A percentile compares a stretch with the other conserved stretches of the same genome.
These are phyloP conservation scores for Nebria salina DNA, from an alignment of 2,888 invertebrate species.

Conservation along the genomic window DNA sequence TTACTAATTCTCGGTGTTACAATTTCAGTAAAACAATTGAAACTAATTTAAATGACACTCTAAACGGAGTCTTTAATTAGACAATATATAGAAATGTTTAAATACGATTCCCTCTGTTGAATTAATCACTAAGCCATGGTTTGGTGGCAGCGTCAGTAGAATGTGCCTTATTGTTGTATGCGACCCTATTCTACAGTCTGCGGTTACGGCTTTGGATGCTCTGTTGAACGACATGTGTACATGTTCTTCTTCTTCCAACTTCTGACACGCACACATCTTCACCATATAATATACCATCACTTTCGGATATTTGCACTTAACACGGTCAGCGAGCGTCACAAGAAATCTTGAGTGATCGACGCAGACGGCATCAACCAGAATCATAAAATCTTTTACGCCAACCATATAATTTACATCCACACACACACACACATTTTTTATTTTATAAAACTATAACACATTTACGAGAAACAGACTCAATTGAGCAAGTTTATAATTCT, in stretches of 20 bases:
- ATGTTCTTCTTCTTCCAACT: not conserved
- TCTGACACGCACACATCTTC: not conserved
- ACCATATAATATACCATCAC: not conserved
- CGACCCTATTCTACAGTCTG: not conserved
- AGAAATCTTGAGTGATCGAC: conserved; percentile 3
- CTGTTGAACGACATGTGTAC: not conserved
- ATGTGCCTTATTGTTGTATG: not conserved
- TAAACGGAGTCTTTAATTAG: too few relatives aligned
- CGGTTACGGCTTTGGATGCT: not conserved
- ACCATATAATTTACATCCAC: too few relatives aligned
- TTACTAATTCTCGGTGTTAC: too few relatives aligned
- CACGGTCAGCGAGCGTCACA: not conserved
- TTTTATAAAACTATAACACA: too few relatives aligned
- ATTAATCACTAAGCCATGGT: conserved; percentile 3
- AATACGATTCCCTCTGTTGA: not conserved
- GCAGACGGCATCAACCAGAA: not conserved
- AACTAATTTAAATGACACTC: too few relatives aligned
- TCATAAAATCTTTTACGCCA: conserved; percentile 7
- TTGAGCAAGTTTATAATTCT: too few relatives aligned
- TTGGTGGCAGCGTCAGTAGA: not conserved
- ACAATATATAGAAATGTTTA: not conserved
- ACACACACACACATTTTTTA: too few relatives aligned
- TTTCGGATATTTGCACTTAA: conserved; percentile 7
- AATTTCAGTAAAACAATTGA: too few relatives aligned
- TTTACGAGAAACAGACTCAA: too few relatives aligned